A percentile compares a stretch with the other conserved stretches of the same genome.
Conservation (phyloP, 2,113 vertebrate genomes). For the Motacilla alba region DNA sequence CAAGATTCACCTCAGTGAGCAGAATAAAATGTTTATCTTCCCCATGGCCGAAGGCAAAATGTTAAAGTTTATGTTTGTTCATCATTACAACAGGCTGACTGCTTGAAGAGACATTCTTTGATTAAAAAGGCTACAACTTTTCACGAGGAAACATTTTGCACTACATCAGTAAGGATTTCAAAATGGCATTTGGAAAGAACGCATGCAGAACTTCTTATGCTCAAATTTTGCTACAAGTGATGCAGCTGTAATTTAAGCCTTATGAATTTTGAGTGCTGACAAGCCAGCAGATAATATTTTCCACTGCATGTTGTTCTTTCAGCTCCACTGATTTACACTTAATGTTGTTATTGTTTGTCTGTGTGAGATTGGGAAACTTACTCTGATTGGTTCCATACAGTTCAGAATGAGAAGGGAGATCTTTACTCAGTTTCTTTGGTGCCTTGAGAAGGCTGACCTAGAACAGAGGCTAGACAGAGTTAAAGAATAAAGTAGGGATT, state of each 20-base stretch:
- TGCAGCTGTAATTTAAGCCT: not conserved
- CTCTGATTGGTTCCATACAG: not conserved
- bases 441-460: not conserved
- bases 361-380: not conserved
- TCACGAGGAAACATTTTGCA: not conserved
- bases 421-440: not conserved
- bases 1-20: not conserved
- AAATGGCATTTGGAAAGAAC: not conserved
- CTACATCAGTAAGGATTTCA: not conserved
- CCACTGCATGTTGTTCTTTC: not conserved
- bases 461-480: not conserved
- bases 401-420: not conserved
- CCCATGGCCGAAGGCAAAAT: not conserved
- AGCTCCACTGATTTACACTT: not conserved
- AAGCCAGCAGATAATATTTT: not conserved
- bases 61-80: not conserved
- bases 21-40: constrained; percentile 1
- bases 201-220: not conserved
- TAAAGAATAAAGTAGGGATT: not conserved
- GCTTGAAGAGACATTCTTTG: not conserved
- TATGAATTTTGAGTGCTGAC: not conserved
- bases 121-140: not conserved
- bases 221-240: not conserved
- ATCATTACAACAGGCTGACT: not conserved
- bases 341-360: not conserved